Evolutionary conservation across 1,140 invertebrate species (phyloP), one percentile per base, ranked within the genome.

Genomic region (Camponotus pennsylvanicus): DNA sequence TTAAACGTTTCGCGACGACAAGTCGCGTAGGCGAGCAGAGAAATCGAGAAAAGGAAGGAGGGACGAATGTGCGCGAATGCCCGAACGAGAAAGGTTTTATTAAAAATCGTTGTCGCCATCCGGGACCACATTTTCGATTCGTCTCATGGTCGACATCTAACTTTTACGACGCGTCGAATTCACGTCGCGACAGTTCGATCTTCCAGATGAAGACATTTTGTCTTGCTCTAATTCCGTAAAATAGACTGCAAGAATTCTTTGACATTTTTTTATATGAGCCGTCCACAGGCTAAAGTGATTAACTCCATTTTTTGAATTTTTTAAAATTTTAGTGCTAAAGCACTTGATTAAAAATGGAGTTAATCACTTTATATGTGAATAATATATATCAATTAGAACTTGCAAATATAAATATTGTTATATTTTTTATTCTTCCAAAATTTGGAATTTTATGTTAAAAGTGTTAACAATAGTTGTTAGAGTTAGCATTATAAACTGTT

Each of bases 101-200:
- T 86, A 86, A 86, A 86, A 84, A 86, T 86, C 85, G 79, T 86
- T 86, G 69, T 21, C 70, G 52, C 79, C 69, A 86, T 76, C 59
- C 85, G 85, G 59, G 79, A 84, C 85, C 85, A 66, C 69, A 84
- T 86, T 86, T 67, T 63, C 69, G 34, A 86, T 86, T 86, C 79
- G 67, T 40, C 79, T 86, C 85, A 67, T 63, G 61, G 52, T 13
- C 79, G 79, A 86, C 78, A 66, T 67, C 78, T 84, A 86, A 86
- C 85, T 86, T 84, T 84, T 86, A 75, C 69, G 67, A 83, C 55
- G 34, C 49, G 78, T 71, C 52, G 67, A 86, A 83, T 86, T 86
- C 78, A 80, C 67, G 84, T 70, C 34, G 34, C 67, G 49, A 71
- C 8, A 27, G 18, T 45, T 40, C 61, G 18, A 21, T 69, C 11